Base-by-base conservation (phyloP, 2,113 vertebrate species). In the Nanorana parkeri region DNA sequence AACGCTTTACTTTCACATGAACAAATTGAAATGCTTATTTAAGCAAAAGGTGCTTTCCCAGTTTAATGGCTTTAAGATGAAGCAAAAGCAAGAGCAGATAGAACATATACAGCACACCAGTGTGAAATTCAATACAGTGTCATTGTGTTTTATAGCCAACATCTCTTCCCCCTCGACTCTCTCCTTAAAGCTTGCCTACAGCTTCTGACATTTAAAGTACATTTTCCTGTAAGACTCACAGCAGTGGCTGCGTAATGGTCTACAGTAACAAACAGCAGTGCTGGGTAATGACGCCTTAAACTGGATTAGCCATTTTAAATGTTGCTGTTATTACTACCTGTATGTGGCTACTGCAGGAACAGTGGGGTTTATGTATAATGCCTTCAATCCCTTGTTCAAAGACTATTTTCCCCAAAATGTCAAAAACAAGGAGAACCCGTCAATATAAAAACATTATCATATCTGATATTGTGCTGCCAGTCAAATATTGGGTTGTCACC, bases 201-300 rank as follows among this genome's bases (percentile, higher is more conserved):
- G 10, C 32, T 36, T 20, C 6, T 8, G 74, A 77, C 85, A 67
- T 20, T 84, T 24, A 64, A 6, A 13, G 26, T 19, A 29, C 52
- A 63, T 63, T 63, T 63, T 1, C 16, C n/a, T 23, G 5, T 15
- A 36, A 24, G 26, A 63, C 60, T 16, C 11, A 26, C 6, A 4
- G 23, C 17, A 63, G 26, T 63, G 60, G 26, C 15, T 16, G 10
- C 2, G 16, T 21, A 63, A 15, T 63, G 16, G 60, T 5, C 32
- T 36, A 36, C 8, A 36, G 32, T 5, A 36, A 36, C 32, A 36
- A 36, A 36, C 32, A 36, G 5, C 32, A 36, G 32, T 36, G 32
- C 5, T 0, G 58, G 17, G 24, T 67, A 67, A 67, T 67, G 24
- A 28, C 8, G 64, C 26, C 16, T 72, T 24, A 7, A 36, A 36